Evolutionary conservation across 2,888 invertebrate species (phyloP), one percentile per base, ranked within the genome.

Genomic region (Philereme transversata): DNA sequence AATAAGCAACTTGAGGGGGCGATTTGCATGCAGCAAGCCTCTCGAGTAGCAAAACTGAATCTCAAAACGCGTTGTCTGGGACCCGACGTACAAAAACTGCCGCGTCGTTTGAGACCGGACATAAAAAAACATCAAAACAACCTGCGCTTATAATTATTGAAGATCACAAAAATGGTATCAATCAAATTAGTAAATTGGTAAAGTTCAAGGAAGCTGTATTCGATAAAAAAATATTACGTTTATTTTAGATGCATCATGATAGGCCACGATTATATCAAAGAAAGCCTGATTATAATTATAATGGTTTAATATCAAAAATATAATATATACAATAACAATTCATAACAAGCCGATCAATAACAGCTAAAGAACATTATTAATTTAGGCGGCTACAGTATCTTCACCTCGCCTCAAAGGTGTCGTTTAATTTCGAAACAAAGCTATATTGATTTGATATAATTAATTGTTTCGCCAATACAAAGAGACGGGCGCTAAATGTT

Each of bases 381-480:
- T 59, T 59, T 36, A 45, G 50, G 11, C 44, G 9, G 44, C 44
- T 57, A 57, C 43, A 45, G 35, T 43, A 43, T 50, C 54, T 48
- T 38, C 9, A 22, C 41, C 51, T 51, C 41, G 45, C 57, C 47
- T 40, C 41, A 51, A 41, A 57, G 57, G 58, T 68, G 64, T 66
- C 64, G 51, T 66, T 64, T 55, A 62, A 57, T 59, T 61, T 59
- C 55, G 51, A 51, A 54, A 64, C 66, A 63, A 64, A 55, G 54
- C 60, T 52, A 34, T 51, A 62, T 59, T 55, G 62, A 64, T 57
- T 55, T 54, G 51, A 51, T 48, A 51, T 22, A 57, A 57, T 61
- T 64, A 64, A 68, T 66, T 64, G 52, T 57, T 58, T 11, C 9
- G 38, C 43, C 58, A 50, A 55, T 51, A 53, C 53, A 60, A 60